Conservation (phyloP, 2,113 vertebrate species). For the Eudyptes chrysolophus region DNA sequence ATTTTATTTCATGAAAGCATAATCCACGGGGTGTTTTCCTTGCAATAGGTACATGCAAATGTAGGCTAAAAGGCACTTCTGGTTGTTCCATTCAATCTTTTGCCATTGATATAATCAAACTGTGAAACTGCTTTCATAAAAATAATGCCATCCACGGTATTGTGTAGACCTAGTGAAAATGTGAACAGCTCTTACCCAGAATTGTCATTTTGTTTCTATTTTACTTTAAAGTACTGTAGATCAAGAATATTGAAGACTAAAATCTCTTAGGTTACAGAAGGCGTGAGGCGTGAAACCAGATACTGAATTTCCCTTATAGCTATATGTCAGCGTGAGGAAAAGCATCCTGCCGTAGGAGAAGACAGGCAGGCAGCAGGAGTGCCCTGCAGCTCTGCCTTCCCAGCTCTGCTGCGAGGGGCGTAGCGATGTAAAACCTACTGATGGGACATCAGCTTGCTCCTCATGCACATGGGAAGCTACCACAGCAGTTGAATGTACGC, state of each 20-base stretch:
- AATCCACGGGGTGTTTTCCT: neutral
- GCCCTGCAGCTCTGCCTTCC: neutral
- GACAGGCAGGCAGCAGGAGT: neutral
- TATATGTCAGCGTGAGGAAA: neutral
- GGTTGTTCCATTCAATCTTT: neutral
- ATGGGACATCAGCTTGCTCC: neutral
- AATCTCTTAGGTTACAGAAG: neutral
- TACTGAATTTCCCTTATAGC: neutral
- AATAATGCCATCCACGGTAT: neutral
- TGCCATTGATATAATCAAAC: neutral
- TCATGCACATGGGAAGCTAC: rapidly evolving
- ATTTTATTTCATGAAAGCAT: neutral
- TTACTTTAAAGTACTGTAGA: neutral
- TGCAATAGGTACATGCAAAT: neutral
- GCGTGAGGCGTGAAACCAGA: neutral
- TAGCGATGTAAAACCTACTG: neutral
- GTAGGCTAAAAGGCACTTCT: neutral
- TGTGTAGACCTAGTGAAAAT: neutral
- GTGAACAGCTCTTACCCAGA: neutral
- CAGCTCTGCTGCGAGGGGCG: neutral
- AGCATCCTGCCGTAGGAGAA: neutral
- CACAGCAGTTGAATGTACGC: no score
- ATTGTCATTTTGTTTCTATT: neutral
- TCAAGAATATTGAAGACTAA: neutral
- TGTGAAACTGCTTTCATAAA: neutral